Conservation (phyloP, 35 echinoderm and acorn worm species). For the Lytechinus variegatus region DNA sequence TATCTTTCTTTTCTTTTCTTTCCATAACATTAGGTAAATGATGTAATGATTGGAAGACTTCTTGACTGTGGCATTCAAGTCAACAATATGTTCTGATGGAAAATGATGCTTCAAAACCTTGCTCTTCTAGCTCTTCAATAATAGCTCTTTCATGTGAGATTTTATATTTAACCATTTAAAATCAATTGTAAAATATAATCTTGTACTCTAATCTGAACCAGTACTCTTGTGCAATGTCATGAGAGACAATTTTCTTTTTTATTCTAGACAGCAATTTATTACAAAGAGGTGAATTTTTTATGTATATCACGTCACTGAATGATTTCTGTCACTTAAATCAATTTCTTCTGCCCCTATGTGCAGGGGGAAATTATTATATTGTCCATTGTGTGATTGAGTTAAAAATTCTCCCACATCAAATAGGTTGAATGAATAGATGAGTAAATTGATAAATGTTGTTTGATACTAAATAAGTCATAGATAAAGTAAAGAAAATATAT, state of each 20-base stretch:
- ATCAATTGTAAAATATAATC: neutral
- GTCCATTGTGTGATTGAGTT: too few species aligned
- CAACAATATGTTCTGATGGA: constrained; percentile 82
- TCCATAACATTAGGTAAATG: constrained; percentile 52
- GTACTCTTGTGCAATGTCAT: neutral
- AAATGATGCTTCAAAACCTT: neutral
- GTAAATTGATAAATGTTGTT: too few species aligned
- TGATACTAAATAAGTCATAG: too few species aligned
- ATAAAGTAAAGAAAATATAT: too few species aligned
- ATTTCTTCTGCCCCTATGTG: too few species aligned
- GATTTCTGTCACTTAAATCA: too few species aligned
- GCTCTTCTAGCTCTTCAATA: neutral
- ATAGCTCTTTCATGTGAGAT: neutral
- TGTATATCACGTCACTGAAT: too few species aligned
- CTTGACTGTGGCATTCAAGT: constrained; percentile 64
- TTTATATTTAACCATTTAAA: neutral
- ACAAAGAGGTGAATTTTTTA: too few species aligned
- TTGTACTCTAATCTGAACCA: neutral
- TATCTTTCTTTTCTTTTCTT: neutral
- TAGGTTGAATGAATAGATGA: too few species aligned
- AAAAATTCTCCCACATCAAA: too few species aligned
- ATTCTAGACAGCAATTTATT: neutral
- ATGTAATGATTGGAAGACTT: constrained; percentile 56
- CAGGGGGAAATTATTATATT: too few species aligned
- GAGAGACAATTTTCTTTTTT: neutral